phyloP scores from a whole-genome alignment of 2,797 vertebrate genomes.

The Tapirus indicus region DNA sequence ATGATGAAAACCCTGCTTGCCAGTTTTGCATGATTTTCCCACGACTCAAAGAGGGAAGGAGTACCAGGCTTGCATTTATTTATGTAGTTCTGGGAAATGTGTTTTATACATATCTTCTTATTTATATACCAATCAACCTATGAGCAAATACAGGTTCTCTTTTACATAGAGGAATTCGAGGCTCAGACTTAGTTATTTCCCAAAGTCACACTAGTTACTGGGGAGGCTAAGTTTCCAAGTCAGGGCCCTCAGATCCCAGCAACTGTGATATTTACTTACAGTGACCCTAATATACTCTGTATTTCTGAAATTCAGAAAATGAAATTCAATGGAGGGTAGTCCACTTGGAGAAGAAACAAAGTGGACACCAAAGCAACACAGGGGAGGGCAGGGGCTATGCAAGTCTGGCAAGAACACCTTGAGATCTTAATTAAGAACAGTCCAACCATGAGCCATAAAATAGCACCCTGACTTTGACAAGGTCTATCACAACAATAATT shows the following conservation, averaged over 20 bases:
- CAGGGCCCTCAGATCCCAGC: not conserved
- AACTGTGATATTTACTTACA: not conserved
- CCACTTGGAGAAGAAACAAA: not conserved
- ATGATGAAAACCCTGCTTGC: not conserved
- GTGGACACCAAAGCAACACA: too few relatives aligned
- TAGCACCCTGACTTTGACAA: not conserved
- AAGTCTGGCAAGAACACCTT: too few relatives aligned
- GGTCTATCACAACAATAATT: not conserved
- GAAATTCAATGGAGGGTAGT: not conserved
- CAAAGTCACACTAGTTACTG: not conserved
- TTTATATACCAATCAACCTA: not conserved
- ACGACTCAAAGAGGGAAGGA: not conserved
- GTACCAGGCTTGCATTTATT: not conserved
- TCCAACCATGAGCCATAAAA: not conserved
- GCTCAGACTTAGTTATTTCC: not conserved
- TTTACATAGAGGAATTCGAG: not conserved
- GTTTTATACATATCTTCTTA: not conserved
- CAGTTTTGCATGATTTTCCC: not conserved
- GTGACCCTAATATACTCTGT: not conserved
- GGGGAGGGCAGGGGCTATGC: not conserved
- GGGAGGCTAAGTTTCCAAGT: conserved; percentile 13
- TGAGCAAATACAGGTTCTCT: not conserved
- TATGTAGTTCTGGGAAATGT: not conserved
- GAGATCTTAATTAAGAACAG: not conserved
- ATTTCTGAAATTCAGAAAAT: conserved; percentile 54